phyloP scores from a whole-genome alignment of 2,888 invertebrate genomes.

The Lapara coniferarum region DNA sequence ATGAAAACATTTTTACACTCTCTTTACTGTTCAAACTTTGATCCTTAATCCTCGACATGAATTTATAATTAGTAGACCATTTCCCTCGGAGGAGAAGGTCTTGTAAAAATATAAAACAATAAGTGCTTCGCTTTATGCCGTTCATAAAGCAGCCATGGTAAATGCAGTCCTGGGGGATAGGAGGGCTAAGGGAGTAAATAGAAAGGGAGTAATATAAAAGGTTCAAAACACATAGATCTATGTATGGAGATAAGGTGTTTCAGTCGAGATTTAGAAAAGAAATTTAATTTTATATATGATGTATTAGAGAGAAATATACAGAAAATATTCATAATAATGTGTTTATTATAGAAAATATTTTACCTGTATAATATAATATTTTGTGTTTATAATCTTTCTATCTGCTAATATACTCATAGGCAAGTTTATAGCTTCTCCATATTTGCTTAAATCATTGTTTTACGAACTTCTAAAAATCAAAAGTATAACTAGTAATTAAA shows the following conservation, averaged over 20 bases:
- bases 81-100: constrained; percentile 45
- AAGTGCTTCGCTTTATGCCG: constrained; percentile 54
- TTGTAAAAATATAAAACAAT: constrained; percentile 64
- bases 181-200: constrained; percentile 34
- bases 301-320: too few species aligned
- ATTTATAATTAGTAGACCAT: constrained; percentile 59
- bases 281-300: too few species aligned
- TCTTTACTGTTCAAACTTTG: not conserved
- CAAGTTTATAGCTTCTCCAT: too few species aligned
- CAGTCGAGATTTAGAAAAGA: not conserved
- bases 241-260: not conserved
- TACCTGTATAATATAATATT: too few species aligned
- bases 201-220: not conserved
- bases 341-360: too few species aligned
- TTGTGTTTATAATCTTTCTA: too few species aligned
- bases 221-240: not conserved
- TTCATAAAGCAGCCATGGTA: constrained; percentile 65
- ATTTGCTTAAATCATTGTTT: too few species aligned
- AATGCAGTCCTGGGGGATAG: constrained; percentile 53
- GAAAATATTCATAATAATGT: too few species aligned
- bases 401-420: too few species aligned
- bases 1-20: not conserved
- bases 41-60: constrained; percentile 36
- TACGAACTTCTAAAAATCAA: too few species aligned
- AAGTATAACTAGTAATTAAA: too few species aligned